Evolutionary conservation across 2,113 vertebrate genomes (phyloP), one percentile per base, ranked within the genome.

Genomic region (Ailuropoda melanoleuca): DNA sequence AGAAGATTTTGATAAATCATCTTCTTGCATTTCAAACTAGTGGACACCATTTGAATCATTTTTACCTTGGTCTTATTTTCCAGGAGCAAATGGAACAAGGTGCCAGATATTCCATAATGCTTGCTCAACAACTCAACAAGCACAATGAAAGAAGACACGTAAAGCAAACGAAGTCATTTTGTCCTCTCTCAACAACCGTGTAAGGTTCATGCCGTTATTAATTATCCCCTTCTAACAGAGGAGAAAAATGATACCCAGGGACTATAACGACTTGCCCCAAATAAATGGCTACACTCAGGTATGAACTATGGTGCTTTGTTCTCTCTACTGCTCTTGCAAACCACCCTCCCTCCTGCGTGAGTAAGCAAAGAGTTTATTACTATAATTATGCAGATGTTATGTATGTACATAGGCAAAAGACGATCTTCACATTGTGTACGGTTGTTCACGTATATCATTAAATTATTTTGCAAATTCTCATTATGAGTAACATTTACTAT

Each of bases 51-150:
- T 88, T 70, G 23, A 31, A 62, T 75, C 21, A 26, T 78, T 78
- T 97, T 78, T 62, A 39, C 0, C 55, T 83, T 75, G 46, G 15
- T 50, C 34, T 37, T 80, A 2, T 23, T 97, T 95, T 64, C 78
- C 48, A 86, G 87, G 77, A 88, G 78, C 34, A 88, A 80, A 85
- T 55, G 17, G 53, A 62, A 96, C 62, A 75, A 92, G 24, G 48
- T 58, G 46, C 26, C 53, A 21, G 31, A 66, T 17, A 17, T 19
- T 8, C 34, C 4, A 3, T 64, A 29, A 23, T 10, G 0, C 82
- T 90, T 58, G 29, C 21, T 12, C 3, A 88, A 34, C 37, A 19
- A 17, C 17, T 26, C 53, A 74, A 6, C 3, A 1, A 60, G 34
- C 88, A 50, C 68, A 62, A 37, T 5, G 8, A 15, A 72, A 81